Base-by-base conservation (phyloP, 2,888 invertebrate genomes). In the Anorthoa munda region DNA sequence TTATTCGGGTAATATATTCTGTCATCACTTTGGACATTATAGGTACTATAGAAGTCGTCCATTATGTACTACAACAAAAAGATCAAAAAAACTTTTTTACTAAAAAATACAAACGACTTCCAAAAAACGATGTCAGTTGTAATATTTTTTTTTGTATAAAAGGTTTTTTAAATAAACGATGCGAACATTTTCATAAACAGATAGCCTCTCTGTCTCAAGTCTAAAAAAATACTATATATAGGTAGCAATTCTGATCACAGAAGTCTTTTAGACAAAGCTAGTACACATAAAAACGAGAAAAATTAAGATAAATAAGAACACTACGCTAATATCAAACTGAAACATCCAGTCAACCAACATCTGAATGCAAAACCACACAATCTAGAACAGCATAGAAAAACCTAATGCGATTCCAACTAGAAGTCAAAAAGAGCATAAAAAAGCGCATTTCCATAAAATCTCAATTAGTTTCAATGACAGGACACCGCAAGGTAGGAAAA, bases 401-500 rank as follows among this genome's bases (percentile, higher is more conserved):
- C 59, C 56, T 59, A 64, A 79, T 48, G 21, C 17, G 39, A 70
- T 65, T 67, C 74, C 13, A 60, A 59, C 61, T 66, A 80, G 60
- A 64, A 53, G 17, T 70, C 58, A 53, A 68, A 65, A 56, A 31
- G 21, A 31, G 39, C 50, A 72, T 59, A 81, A 73, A 84, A 60
- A 72, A 45, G 23, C 1, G 1, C 11, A 87, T 87, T 79, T 81
- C 39, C 77, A 86, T 86, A 81, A 80, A 86, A 81, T 66, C 66
- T 77, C 80, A 82, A 87, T 86, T 82, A 82, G 60, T 77, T 82
- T 79, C 79, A 87, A 84, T 84, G 79, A 77, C 75, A 86, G 76
- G 76, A 71, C 77, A 68, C 56, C 15, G 48, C 48, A 64, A 59
- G 48, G 55, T 53, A 68, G 72, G 67, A 75, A 86, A 81, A 82